A percentile compares a stretch with the other conserved stretches of the same genome.
phyloP scores from a whole-genome alignment of 2,797 vertebrate species.

The Lepilemur ruficaudatus region DNA sequence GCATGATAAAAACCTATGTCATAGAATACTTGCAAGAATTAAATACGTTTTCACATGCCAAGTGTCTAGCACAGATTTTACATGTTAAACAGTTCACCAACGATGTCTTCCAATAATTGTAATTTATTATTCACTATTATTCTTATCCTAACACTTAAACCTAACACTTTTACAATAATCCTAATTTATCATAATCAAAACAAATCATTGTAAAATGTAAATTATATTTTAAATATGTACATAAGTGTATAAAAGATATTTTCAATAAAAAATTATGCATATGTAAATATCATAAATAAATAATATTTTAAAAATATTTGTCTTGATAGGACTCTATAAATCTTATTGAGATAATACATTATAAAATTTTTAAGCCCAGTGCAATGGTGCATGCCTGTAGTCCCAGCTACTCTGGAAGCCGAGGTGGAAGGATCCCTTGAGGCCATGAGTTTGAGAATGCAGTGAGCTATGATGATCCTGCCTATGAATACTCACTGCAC shows the following conservation, averaged over 20 bases:
- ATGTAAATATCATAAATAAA: neutral
- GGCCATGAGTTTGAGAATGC: neutral
- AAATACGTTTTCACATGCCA: neutral
- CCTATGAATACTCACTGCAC: neutral
- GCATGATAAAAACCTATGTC: neutral
- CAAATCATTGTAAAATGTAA: neutral
- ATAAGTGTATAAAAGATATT: neutral
- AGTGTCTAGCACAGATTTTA: neutral
- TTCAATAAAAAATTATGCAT: neutral
- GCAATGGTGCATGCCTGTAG: neutral
- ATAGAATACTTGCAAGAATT: neutral
- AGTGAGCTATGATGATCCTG: neutral
- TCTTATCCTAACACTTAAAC: neutral
- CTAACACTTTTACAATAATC: neutral
- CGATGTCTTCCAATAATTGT: neutral
- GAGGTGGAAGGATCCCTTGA: neutral
- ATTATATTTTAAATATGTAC: neutral
- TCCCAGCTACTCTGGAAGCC: neutral
- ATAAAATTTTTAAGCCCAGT: neutral
- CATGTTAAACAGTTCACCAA: neutral
- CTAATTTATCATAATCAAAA: neutral
- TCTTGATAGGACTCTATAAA: neutral
- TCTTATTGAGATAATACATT: neutral
- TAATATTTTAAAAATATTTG: neutral
- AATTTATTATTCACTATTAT: neutral